These are phyloP conservation scores for Montipora foliosa DNA, from an alignment of 64 coral and sea anemone genomes.

Conservation along the genomic window DNA sequence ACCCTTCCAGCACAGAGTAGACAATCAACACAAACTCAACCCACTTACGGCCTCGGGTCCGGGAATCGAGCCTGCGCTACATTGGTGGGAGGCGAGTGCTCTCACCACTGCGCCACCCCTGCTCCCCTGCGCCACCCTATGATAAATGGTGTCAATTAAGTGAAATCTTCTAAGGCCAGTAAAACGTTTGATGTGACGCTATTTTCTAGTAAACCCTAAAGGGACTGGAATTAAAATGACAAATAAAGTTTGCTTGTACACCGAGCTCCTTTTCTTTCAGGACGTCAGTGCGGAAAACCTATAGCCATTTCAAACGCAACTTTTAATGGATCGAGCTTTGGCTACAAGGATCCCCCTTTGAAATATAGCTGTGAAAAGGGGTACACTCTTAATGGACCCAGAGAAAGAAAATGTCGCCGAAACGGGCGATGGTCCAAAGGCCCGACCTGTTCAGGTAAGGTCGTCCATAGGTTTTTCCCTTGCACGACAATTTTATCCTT, in stretches of 20 bases:
- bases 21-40: too few relatives aligned
- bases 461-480: background rate
- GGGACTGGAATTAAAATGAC: too few relatives aligned
- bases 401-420: slow-evolving; percentile 35
- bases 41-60: too few relatives aligned
- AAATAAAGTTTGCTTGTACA: background rate
- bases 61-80: too few relatives aligned
- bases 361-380: slow-evolving; percentile 76
- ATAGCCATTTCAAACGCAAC: slow-evolving; percentile 12
- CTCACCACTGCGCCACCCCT: too few relatives aligned
- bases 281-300: slow-evolving; percentile 29
- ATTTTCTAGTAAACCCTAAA: too few relatives aligned
- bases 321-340: slow-evolving; percentile 3
- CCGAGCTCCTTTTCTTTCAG: background rate
- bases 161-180: too few relatives aligned
- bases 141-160: too few relatives aligned
- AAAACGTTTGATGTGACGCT: too few relatives aligned
- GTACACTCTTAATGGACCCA: slow-evolving; percentile 25
- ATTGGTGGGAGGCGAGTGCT: too few relatives aligned
- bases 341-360: background rate
- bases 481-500: background rate
- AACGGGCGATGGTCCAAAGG: slow-evolving; percentile 75
- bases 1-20: too few relatives aligned
- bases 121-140: too few relatives aligned
- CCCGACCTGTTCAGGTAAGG: slow-evolving; percentile 69